Evolutionary conservation across 2,113 vertebrate genomes (phyloP).

Genomic region (Benitochromis conjunctus): DNA sequence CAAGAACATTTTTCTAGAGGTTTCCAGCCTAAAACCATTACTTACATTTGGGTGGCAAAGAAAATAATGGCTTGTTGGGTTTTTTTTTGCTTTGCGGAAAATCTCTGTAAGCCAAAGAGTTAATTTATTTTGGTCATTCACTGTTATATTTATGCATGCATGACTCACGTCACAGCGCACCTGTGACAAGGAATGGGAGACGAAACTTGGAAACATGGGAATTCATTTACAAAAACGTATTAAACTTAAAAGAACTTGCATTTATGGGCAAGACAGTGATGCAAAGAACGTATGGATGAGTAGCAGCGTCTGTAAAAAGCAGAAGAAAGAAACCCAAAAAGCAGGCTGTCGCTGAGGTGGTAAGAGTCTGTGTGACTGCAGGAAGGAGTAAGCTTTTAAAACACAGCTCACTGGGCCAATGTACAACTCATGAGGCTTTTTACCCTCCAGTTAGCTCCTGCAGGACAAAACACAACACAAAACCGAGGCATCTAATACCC

Average conservation of each 20-base stretch:
- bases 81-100: neutral
- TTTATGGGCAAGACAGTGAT: neutral
- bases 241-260: neutral
- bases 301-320: neutral
- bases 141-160: neutral
- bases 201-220: neutral
- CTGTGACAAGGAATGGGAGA: neutral
- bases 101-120: neutral
- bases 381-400: neutral
- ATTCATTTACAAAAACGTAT: neutral
- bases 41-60: neutral
- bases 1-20: neutral
- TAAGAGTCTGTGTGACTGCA: neutral
- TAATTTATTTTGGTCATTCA: neutral
- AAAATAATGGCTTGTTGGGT: neutral
- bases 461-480: neutral
- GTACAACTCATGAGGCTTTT: neutral
- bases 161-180: neutral
- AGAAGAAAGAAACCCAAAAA: neutral
- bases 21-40: neutral
- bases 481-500: fast-evolving
- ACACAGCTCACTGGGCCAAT: neutral
- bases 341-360: neutral
- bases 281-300: neutral
- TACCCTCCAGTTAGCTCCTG: neutral